Conservation (phyloP, 2,113 vertebrate species). For the Vidua chalybeata region DNA sequence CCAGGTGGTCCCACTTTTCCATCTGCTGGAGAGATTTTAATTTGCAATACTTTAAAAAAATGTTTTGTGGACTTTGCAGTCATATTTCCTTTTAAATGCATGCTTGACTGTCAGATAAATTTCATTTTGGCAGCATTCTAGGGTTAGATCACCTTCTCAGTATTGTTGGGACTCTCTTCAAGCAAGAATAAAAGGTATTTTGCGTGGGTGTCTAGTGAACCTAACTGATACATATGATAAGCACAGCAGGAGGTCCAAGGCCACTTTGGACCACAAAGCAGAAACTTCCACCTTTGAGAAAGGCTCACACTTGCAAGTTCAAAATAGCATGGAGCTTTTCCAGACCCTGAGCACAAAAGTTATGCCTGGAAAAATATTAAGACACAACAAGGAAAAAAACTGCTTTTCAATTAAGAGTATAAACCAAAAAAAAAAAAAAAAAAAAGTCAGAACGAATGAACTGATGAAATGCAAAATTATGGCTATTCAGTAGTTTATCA, state of each 20-base stretch:
- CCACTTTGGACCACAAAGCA: not conserved
- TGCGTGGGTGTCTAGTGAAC: not conserved
- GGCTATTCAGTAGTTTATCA: not conserved
- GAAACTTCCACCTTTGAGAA: not conserved
- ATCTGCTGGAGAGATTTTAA: conserved; percentile 12
- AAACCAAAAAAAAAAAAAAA: not conserved
- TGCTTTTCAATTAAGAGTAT: not conserved
- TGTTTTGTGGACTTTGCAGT: not conserved
- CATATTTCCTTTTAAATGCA: not conserved
- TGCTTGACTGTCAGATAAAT: not conserved
- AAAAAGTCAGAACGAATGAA: not conserved
- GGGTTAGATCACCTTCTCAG: not conserved
- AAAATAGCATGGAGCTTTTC: not conserved
- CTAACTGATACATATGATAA: not conserved
- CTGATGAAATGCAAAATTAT: not conserved
- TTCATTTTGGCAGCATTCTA: not conserved
- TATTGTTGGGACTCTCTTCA: not conserved
- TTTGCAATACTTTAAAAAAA: not conserved
- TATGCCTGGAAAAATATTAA: not conserved
- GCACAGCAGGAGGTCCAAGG: not conserved
- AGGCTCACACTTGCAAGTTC: not conserved
- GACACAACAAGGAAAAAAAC: not conserved
- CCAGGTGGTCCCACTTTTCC: conserved; percentile 1
- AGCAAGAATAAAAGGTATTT: not conserved
- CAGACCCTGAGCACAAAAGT: not conserved